Evolutionary conservation across 2,797 vertebrate genomes (phyloP).

Genomic region (Labeo calbasu): DNA sequence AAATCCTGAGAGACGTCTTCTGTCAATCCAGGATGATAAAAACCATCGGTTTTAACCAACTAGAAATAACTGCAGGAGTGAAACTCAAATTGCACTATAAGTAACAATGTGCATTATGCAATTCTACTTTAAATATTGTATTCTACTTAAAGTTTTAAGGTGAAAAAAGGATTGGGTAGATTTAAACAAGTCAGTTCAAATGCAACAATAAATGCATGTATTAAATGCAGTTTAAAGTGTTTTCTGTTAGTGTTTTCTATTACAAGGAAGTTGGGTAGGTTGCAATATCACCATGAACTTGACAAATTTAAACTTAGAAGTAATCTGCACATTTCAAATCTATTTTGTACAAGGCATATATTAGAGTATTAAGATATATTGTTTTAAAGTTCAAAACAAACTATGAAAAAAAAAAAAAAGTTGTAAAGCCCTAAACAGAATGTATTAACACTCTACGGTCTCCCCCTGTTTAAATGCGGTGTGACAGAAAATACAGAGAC

Average conservation of each 20-base stretch:
- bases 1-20: not conserved
- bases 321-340: not conserved
- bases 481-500: conserved; percentile 6
- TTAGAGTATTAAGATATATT: no score
- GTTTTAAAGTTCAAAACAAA: not conserved
- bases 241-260: not conserved
- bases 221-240: not conserved
- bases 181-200: not conserved
- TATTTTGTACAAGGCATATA: not conserved
- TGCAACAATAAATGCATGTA: not conserved
- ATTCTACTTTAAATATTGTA: no score
- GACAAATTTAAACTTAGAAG: not conserved
- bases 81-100: not conserved
- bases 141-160: not conserved
- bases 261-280: no score
- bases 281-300: not conserved
- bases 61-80: not conserved
- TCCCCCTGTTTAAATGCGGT: not conserved
- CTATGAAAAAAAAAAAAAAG: not conserved
- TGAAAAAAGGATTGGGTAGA: not conserved
- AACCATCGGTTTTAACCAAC: not conserved
- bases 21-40: not conserved
- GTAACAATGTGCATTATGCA: not conserved
- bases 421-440: no score
- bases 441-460: not conserved